These are phyloP conservation scores for Stegastes partitus DNA, from an alignment of 2,113 vertebrate species.

Conservation along the genomic window DNA sequence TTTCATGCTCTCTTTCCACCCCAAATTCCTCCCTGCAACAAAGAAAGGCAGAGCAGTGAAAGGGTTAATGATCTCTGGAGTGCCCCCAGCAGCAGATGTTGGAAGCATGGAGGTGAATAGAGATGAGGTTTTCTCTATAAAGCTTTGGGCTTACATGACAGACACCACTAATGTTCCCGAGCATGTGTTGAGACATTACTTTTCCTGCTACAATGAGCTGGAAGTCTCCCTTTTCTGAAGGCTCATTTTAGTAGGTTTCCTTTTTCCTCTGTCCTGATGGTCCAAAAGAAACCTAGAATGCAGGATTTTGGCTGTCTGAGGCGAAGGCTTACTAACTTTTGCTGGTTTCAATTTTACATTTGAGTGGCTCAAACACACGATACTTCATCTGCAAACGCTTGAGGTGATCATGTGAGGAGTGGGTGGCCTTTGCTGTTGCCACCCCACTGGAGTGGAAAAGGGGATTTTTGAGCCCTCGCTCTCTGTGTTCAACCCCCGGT, in stretches of 20 bases:
- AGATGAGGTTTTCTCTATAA: slow-evolving; percentile 77
- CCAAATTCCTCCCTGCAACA: slow-evolving; percentile 62
- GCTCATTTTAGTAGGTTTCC: slow-evolving; percentile 43
- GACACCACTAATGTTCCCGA: slow-evolving; percentile 74
- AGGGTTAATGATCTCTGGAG: slow-evolving; percentile 79
- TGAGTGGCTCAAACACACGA: slow-evolving; percentile 23
- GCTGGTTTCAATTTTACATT: slow-evolving; percentile 40
- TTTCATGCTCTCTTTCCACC: slow-evolving; percentile 40
- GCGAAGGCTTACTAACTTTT: slow-evolving; percentile 25
- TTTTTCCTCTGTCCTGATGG: background rate
- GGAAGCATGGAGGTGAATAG: slow-evolving; percentile 81
- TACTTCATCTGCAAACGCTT: slow-evolving; percentile 48
- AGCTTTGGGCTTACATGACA: slow-evolving; percentile 65
- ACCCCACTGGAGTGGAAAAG: slow-evolving; percentile 71
- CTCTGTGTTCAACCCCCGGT: slow-evolving; percentile 53
- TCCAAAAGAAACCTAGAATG: slow-evolving; percentile 27
- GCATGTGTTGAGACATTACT: slow-evolving; percentile 65
- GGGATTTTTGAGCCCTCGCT: slow-evolving; percentile 70
- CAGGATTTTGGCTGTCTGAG: slow-evolving; percentile 25
- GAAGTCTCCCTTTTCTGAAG: slow-evolving; percentile 48
- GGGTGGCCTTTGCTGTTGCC: slow-evolving; percentile 61
- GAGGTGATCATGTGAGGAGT: slow-evolving; percentile 48
- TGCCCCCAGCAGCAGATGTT: slow-evolving; percentile 81
- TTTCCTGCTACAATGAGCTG: slow-evolving; percentile 70
- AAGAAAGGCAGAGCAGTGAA: slow-evolving; percentile 63